phyloP scores from a whole-genome alignment of 2,113 vertebrate genomes.

The Siniperca knerii region DNA sequence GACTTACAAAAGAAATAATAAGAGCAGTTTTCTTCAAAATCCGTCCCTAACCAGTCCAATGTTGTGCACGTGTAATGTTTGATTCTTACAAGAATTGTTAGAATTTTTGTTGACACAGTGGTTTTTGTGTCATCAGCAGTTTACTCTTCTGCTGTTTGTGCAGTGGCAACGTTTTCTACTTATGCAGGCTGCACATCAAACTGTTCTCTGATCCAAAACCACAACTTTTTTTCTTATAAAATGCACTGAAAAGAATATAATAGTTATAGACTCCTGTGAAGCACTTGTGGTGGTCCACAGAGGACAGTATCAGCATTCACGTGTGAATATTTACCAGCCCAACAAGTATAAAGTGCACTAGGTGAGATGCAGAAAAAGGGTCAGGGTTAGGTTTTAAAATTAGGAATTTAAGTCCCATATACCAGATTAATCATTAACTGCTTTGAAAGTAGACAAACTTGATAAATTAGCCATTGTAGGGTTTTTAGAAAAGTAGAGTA shows the following conservation, averaged over 20 bases:
- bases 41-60: slow-evolving; percentile 12
- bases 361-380: neutral
- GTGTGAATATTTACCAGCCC: neutral
- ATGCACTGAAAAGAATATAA: neutral
- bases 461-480: neutral
- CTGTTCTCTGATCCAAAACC: neutral
- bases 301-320: neutral
- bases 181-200: neutral
- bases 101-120: slow-evolving; percentile 12
- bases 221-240: neutral
- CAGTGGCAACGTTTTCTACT: slow-evolving; percentile 3
- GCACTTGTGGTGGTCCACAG: neutral
- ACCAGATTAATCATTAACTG: slow-evolving; percentile 10
- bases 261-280: neutral
- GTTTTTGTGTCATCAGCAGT: slow-evolving; percentile 23
- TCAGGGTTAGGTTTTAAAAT: neutral
- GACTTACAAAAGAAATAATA: neutral
- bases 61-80: slow-evolving; percentile 43
- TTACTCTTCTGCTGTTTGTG: slow-evolving; percentile 6
- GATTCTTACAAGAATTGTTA: slow-evolving; percentile 26
- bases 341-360: neutral
- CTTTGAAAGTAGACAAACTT: neutral
- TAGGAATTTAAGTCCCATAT: neutral
- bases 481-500: too few relatives aligned
- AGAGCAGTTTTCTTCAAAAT: slow-evolving; percentile 30